Percentiles rank a stretch among this genome's conserved stretches.
Conservation (phyloP, 2,797 vertebrate genomes). For the Halcyon leucocephala region DNA sequence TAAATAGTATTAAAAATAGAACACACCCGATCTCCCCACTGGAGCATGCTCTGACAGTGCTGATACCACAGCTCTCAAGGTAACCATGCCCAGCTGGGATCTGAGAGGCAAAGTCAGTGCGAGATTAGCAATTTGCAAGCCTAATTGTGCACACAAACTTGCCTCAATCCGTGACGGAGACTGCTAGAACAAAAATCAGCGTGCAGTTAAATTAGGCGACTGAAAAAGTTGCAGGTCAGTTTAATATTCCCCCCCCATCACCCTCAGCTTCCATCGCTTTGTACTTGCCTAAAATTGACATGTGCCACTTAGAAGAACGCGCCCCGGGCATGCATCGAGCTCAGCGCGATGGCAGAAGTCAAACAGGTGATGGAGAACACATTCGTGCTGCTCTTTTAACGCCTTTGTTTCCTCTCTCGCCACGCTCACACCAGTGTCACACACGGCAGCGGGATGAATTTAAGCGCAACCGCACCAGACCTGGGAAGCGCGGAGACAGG, state of each 20-base stretch:
- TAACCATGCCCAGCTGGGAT: constrained; percentile 75
- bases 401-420: neutral
- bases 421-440: neutral
- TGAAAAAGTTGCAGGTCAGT: constrained; percentile 46
- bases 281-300: constrained; percentile 44
- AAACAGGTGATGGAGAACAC: constrained; percentile 11
- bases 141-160: constrained; percentile 58
- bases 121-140: constrained; percentile 69
- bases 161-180: constrained; percentile 50
- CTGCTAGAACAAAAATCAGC: constrained; percentile 54
- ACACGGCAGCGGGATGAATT: neutral
- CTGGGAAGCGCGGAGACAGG: neutral
- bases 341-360: neutral
- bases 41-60: constrained; percentile 73
- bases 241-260: neutral
- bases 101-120: constrained; percentile 66
- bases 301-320: neutral
- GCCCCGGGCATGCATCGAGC: neutral
- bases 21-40: constrained; percentile 72
- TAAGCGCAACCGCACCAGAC: constrained; percentile 22
- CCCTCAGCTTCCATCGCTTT: neutral
- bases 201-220: constrained; percentile 47
- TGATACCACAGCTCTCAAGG: constrained; percentile 74
- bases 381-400: neutral
- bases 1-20: constrained; percentile 81